A percentile compares a stretch with the other conserved stretches of the same genome.
phyloP scores from a whole-genome alignment of 1,140 invertebrate genomes.

The Xylocopa sonorina region DNA sequence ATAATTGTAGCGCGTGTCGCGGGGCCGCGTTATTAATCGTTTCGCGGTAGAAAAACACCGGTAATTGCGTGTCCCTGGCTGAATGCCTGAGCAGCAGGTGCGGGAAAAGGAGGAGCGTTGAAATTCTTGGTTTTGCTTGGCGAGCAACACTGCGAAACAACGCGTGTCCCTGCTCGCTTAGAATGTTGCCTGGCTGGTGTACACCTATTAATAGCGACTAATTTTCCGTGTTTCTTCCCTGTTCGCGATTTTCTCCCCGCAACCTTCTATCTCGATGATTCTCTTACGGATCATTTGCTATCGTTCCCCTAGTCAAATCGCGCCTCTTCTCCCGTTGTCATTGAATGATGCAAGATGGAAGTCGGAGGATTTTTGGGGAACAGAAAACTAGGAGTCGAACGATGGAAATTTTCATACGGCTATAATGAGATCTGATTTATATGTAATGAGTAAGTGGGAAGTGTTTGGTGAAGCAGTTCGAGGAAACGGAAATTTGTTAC shows the following conservation, averaged over 20 bases:
- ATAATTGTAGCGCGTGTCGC: constrained; percentile 44
- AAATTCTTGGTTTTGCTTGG: constrained; percentile 46
- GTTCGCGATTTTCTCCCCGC: not conserved
- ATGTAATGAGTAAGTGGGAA: too few relatives aligned
- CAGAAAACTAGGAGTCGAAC: too few relatives aligned
- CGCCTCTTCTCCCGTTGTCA: too few relatives aligned
- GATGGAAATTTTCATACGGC: too few relatives aligned
- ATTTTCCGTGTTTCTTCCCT: constrained; percentile 23
- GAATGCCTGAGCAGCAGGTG: constrained; percentile 47
- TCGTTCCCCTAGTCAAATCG: too few relatives aligned
- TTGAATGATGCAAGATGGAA: too few relatives aligned
- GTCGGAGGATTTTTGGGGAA: too few relatives aligned
- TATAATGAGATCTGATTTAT: too few relatives aligned
- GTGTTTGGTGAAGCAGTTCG: too few relatives aligned
- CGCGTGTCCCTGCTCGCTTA: constrained; percentile 24
- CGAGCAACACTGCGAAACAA: constrained; percentile 40
- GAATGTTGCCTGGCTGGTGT: constrained; percentile 41
- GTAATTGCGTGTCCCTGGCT: constrained; percentile 42
- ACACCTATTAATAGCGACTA: constrained; percentile 27
- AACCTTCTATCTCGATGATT: not conserved
- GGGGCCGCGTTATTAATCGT: constrained; percentile 46
- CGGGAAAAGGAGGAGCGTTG: constrained; percentile 28
- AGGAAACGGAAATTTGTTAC: constrained; percentile 10
- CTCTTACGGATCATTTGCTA: not conserved
- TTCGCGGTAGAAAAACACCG: constrained; percentile 20